Percentiles rank a stretch among this genome's conserved stretches.
These are phyloP conservation scores for Aphis gossypii DNA, from an alignment of 1,140 invertebrate genomes.

Conservation along the genomic window DNA sequence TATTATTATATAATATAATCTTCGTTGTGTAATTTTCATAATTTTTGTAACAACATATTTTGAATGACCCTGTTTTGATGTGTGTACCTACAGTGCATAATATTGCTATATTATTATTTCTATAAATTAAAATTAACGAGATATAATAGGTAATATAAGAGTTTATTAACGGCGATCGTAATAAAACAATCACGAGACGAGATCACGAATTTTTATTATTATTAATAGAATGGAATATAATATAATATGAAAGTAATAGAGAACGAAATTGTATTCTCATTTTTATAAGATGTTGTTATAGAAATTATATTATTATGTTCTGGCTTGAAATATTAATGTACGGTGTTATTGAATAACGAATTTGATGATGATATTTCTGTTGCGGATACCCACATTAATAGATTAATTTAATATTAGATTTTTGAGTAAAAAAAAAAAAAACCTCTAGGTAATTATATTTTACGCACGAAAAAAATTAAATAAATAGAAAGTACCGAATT, in stretches of 20 bases:
- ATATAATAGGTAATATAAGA: not conserved
- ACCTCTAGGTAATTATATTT: not conserved
- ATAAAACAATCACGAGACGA: conserved; percentile 19
- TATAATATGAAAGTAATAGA: not conserved
- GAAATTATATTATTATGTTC: conserved; percentile 3
- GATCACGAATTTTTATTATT: conserved; percentile 19
- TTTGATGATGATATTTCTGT: not conserved
- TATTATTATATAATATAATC: not conserved
- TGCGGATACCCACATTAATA: not conserved
- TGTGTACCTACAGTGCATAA: too few species aligned
- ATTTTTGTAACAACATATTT: conserved; percentile 3
- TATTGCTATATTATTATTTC: not conserved
- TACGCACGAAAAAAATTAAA: not conserved
- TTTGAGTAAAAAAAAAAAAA: not conserved
- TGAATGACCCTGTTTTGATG: not conserved
- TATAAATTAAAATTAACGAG: conserved; percentile 2
- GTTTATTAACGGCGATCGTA: conserved; percentile 3
- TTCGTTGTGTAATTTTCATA: not conserved
- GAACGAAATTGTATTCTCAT: not conserved
- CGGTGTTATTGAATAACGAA: not conserved
- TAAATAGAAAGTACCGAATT: not conserved
- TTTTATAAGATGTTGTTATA: conserved; percentile 11
- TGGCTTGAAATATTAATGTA: not conserved
- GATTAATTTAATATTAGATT: not conserved
- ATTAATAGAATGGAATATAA: not conserved